Base-by-base conservation (phyloP, 2,888 invertebrate species). In the Theretra japonica region DNA sequence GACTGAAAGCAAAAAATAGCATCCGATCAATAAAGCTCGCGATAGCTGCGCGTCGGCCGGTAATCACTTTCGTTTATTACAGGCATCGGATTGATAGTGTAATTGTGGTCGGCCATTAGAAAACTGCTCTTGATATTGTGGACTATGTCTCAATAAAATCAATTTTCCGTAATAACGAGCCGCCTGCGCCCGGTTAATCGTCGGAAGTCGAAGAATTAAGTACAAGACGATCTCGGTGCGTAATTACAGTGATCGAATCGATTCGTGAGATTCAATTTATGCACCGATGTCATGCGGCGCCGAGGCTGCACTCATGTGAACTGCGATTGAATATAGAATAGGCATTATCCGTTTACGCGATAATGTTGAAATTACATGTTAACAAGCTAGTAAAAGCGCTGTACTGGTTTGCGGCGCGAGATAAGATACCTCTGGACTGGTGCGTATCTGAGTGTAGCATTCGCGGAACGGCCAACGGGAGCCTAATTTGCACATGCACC, bases 191-290 rank as follows among this genome's bases (percentile, higher is more conserved):
- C 80, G 75, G 82, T 82, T 88, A 88, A 88, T 88, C 84, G 83
- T 84, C 88, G 90, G 90, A 90, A 91, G 89, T 90, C 80, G 78
- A 80, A 79, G 83, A 85, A 88, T 88, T 88, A 87, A 88, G 83
- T 85, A 80, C 85, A 83, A 80, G 82, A 82, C 81, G 83, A 83
- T 83, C 84, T 85, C 80, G 81, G 75, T 78, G 74, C 82, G 84
- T 89, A 88, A 91, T 90, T 88, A 88, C 87, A 79, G 88, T 84
- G 86, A 89, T 90, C 85, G 83, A 82, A 86, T 87, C 83, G 82
- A 88, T 86, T 87, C 88, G 86, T 86, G 87, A 85, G 87, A 90
- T 88, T 86, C 85, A 85, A 90, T 90, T 90, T 89, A 90, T 90
- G 88, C 88, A 90, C 90, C 87, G 88, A 88, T 88, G 88, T 86